Evolutionary conservation across 2,113 vertebrate species (phyloP), one percentile per base, ranked within the genome.

Genomic region (Rutilus rutilus): DNA sequence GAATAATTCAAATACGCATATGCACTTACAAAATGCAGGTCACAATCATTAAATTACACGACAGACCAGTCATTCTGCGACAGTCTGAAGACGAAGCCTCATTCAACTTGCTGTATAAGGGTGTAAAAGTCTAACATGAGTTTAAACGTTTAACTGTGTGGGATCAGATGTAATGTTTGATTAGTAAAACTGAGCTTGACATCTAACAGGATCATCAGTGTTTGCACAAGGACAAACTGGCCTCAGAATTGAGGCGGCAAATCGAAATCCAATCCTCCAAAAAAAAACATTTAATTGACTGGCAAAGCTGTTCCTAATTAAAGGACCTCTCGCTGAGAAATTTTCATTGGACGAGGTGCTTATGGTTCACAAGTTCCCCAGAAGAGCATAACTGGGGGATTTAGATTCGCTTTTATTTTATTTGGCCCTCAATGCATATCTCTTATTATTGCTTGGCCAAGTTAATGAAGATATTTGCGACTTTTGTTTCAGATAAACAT

Each of bases 331-430:
- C 77, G 30, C 89, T 87, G 87, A 84, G 85, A 91, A 84, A 89
- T 86, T 94, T 91, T 90, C 89, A 67, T 92, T 93, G 92, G 92
- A 90, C 79, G 78, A 65, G 45, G 84, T 90, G 82, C 64, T 87
- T 27, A 39, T 57, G 87, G 86, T 92, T 88, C 83, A 85, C 78
- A 86, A 90, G 87, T 90, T 89, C 78, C 59, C 87, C 82, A 57
- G 85, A 91, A 54, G 69, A 84, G 74, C 77, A 76, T 52, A 62
- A 90, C n/a, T 71, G 86, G 86, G 79, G 79, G 90, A 85, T 19
- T 87, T 85, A 91, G 88, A 85, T 85, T 81, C 10, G n/a, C 65
- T 88, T 91, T 91, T 93, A 86, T 93, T 94, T 91, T 88, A 89
- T 78, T 93, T 94, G 93, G 92, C 91, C 45, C 36, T 23, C 17